Percentiles rank a stretch among this genome's conserved stretches.
Evolutionary conservation across 2,113 vertebrate species (phyloP).

Genomic region (Xenopus tropicalis): UCB_Xtro_10.0 CM004444.2:138089501-138090000

Average conservation of each 20-base stretch:
- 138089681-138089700: slow-evolving; percentile 90
- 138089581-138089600: slow-evolving; percentile 47
- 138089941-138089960: no score
- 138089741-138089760: slow-evolving; percentile 97
- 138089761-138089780: slow-evolving; percentile 91
- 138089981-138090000: no score
- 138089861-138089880: slow-evolving; percentile 96
- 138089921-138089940: slow-evolving; percentile 52
- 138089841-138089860: slow-evolving; percentile 85
- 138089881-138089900: slow-evolving; percentile 95
- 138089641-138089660: slow-evolving; percentile 80
- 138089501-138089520: slow-evolving; percentile 51
- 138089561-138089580: slow-evolving; percentile 75
- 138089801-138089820: slow-evolving; percentile 95
- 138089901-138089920: slow-evolving; percentile 96
- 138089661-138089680: slow-evolving; percentile 88
- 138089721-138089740: slow-evolving; percentile 91
- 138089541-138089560: slow-evolving; percentile 78
- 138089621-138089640: slow-evolving; percentile 73
- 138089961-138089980: no score
- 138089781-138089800: slow-evolving; percentile 91
- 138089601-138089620: slow-evolving; percentile 54
- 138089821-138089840: slow-evolving; percentile 95
- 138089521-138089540: slow-evolving; percentile 77
- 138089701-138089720: slow-evolving; percentile 95